Evolutionary conservation across 2,888 invertebrate species (phyloP).

Genomic region (Agonopterix heracliana): DNA sequence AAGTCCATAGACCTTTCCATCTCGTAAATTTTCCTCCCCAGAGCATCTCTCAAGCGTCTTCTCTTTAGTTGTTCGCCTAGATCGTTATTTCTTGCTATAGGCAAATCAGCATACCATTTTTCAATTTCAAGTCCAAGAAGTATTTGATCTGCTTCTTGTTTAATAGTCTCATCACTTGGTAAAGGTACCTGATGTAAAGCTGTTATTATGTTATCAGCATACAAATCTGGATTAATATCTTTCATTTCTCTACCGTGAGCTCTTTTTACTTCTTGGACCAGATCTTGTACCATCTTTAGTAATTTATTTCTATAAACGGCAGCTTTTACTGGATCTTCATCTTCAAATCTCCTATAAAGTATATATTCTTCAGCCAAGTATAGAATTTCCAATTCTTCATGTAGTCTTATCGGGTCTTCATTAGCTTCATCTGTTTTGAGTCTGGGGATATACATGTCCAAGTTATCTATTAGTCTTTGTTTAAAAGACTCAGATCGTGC

Average conservation of each 20-base stretch:
- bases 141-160: constrained; percentile 46
- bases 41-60: constrained; percentile 30
- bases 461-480: constrained; percentile 36
- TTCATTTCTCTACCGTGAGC: constrained; percentile 25
- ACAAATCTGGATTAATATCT: constrained; percentile 25
- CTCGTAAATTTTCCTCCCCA: constrained; percentile 40
- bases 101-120: constrained; percentile 48
- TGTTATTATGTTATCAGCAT: constrained; percentile 33
- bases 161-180: constrained; percentile 36
- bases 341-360: constrained; percentile 32
- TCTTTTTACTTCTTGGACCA: constrained; percentile 33
- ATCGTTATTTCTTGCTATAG: constrained; percentile 24
- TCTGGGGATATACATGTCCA: constrained; percentile 28
- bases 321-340: constrained; percentile 34
- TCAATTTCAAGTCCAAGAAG: constrained; percentile 44
- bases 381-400: constrained; percentile 36
- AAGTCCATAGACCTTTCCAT: constrained; percentile 24
- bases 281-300: constrained; percentile 27
- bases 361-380: constrained; percentile 44
- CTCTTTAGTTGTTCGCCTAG: constrained; percentile 24
- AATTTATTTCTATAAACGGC: constrained; percentile 41
- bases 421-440: constrained; percentile 11
- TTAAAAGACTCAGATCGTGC: constrained; percentile 31
- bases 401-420: constrained; percentile 20
- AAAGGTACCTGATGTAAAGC: constrained; percentile 40